Conservation (phyloP, 2,797 vertebrate species). For the Argya squamiceps region DNA sequence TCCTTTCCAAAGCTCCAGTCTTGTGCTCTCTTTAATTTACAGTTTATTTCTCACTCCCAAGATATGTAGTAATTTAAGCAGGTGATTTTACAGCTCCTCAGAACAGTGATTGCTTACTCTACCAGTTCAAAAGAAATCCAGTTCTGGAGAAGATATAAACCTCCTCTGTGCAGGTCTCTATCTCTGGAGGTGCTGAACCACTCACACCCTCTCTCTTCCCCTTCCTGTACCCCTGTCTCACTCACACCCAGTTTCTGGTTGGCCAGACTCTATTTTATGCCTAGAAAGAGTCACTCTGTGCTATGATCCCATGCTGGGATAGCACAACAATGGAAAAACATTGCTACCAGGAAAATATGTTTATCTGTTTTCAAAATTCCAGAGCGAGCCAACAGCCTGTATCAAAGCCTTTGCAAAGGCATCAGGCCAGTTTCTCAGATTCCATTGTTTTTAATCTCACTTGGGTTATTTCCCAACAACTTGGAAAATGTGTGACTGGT, state of each 20-base stretch:
- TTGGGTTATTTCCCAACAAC: not conserved
- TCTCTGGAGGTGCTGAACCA: not conserved
- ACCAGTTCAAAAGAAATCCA: not conserved
- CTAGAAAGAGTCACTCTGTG: not conserved
- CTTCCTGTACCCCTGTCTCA: not conserved
- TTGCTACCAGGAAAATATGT: not conserved
- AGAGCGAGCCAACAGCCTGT: not conserved
- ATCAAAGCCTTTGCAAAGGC: not conserved
- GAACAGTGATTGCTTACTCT: not conserved
- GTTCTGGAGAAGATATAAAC: not conserved
- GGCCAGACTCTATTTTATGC: not conserved
- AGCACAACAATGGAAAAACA: not conserved
- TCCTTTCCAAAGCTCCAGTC: not conserved
- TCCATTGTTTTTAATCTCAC: constrained; percentile 6
- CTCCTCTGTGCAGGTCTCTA: not conserved
- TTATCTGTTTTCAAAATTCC: not conserved
- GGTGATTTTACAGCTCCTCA: not conserved
- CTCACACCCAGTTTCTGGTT: not conserved
- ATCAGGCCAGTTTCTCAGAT: not conserved
- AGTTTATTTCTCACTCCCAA: not conserved
- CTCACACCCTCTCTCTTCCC: not conserved
- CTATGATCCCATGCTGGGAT: not conserved
- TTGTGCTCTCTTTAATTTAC: not conserved
- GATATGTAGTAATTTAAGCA: not conserved
- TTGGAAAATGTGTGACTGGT: not conserved